Base-by-base conservation (phyloP, 2,113 vertebrate species). In the Paramisgurnus dabryanus region DNA sequence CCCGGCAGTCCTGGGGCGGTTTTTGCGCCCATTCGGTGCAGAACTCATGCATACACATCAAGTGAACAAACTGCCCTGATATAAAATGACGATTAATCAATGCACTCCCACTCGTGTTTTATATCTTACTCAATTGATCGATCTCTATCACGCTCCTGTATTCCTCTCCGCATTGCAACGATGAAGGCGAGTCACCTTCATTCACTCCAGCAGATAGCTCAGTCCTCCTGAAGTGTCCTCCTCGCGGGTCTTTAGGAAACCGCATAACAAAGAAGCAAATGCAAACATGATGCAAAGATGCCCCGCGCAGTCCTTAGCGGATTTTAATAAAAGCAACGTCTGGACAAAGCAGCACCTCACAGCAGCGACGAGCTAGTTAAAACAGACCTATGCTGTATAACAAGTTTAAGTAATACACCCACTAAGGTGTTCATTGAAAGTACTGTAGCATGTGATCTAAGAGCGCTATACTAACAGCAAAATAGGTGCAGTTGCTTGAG, bases 1-100 rank as follows among this genome's bases (percentile, higher is more conserved):
- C 91, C 94, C 94, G 87, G 94, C 89, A 82, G 95, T 92, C 93
- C 93, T 92, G 94, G 95, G 96, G 96, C 96, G 96, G 93, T 95
- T 97, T 90, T 96, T 97, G 95, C 96, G 96, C 96, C 96, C 96
- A 93, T 96, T 95, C 96, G 94, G 90, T 95, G 95, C 96, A 93
- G 96, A 93, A 96, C 94, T 97, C 97, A 98, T 98, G 95, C 97
- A 97, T 92, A 94, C 96, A 94, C 95, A 97, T 95, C 93, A 93
- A 95, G 92, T 85, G 90, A 89, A 87, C 80, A 92, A 91, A 89
- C 92, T 87, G 85, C 90, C 74, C 63, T 40, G 63, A 77, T 66
- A 41, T 77, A 77, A 77, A 77, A 77, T 7, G 47, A 61, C 15
- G 74, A 53, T 15, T 18, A 61, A 76, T 40, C 58, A 5, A 76